Percentiles rank a stretch among this genome's conserved stretches.
These are phyloP conservation scores for Lanius ludovicianus DNA, from an alignment of 2,113 vertebrate species.

Conservation along the genomic window DNA sequence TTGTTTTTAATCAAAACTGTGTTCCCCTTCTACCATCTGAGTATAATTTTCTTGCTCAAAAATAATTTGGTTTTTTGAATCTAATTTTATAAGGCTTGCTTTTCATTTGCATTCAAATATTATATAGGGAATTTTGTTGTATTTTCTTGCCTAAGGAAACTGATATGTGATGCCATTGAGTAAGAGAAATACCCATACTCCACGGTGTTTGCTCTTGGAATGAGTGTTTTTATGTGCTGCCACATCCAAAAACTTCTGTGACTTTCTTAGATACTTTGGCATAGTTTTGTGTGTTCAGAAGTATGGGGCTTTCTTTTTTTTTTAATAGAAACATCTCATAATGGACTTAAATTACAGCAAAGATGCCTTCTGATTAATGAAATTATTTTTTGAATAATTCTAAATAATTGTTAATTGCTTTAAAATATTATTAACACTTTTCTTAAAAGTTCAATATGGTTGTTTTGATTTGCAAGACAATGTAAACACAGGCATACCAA, in stretches of 20 bases:
- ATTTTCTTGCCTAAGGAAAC: background rate
- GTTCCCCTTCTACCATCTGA: background rate
- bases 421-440: background rate
- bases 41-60: background rate
- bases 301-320: background rate
- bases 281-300: background rate
- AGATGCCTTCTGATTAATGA: background rate
- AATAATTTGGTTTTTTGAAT: background rate
- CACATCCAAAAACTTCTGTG: background rate
- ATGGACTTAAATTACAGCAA: background rate
- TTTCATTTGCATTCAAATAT: background rate
- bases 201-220: fast-evolving
- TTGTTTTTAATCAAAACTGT: background rate
- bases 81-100: background rate
- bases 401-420: background rate
- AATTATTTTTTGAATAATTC: background rate
- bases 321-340: background rate
- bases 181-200: background rate
- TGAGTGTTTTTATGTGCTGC: background rate
- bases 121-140: background rate
- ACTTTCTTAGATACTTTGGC: background rate
- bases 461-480: background rate
- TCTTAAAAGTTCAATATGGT: background rate
- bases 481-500: background rate
- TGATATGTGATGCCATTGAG: background rate